Evolutionary conservation across 2,888 invertebrate species (phyloP), one percentile per base, ranked within the genome.

Genomic region (Mactromeris polynyma): DNA sequence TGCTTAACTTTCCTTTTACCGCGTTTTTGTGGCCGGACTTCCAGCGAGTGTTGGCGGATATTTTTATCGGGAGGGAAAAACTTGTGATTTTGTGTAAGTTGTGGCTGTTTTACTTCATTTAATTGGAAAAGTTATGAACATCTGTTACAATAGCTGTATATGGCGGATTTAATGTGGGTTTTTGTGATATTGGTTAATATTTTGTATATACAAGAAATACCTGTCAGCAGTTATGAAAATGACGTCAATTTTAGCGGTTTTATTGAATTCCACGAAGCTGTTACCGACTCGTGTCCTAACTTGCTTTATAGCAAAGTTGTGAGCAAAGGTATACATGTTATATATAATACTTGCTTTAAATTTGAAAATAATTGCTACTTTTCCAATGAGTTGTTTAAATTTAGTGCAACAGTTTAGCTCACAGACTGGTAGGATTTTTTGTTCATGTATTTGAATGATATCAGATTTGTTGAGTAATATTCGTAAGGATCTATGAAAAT

Each of bases 11-110:
- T 42, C 21, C 77, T 81, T 36, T 40, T 42, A 78, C 77, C 84
- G 73, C 78, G 78, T 78, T 78, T 84, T 84, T 73, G 19, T 33
- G 9, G 73, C 31, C 19, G 73, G 36, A 73, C 73, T 73, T 73
- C 36, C 14, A 36, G 3, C 17, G 36, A 36, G 73, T 36, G 73
- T 78, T 78, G 51, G 73, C 78, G 38, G 54, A 78, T 78, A 54
- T 83, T 69, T 73, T 33, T 19, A 73, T 17, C 19, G 36, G 73
- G 73, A 73, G 73, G 73, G 73, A 73, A 73, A 73, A 33, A 73
- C 17, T 7, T 64, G n/a, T 64, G 26, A 64, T n/a, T 26, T 64
- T 9, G 26, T 64, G 58, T 64, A 26, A 26, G 69, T 31, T 69
- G 77, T 77, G 83, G 46, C 77, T 17, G 46, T 31, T 82, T 26